Base-by-base conservation (phyloP, 2,797 vertebrate species). In the Clarias platycephalus region DNA sequence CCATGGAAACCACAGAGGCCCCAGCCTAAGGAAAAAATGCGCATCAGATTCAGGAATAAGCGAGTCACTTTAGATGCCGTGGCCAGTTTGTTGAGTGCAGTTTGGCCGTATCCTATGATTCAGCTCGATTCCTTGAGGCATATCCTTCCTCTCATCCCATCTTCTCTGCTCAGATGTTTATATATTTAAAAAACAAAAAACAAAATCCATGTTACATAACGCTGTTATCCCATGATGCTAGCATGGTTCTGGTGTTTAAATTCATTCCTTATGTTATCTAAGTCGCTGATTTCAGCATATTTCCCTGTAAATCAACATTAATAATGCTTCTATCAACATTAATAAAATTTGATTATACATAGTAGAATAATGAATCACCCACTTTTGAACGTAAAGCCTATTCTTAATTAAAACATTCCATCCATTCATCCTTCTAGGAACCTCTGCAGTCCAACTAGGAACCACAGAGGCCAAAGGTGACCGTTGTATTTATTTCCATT, bases 11-110 rank as follows among this genome's bases (percentile, higher is more conserved):
- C 82, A 68, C 70, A 57, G 55, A 82, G 78, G 72, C 66, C 71
- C 71, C 80, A 34, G 81, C 81, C 83, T 40, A 24, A 75, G 81
- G 84, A 74, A 87, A 81, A 84, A 80, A 86, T 34, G 81, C 84
- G 81, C 37, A 53, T 77, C 53, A 58, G 63, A 76, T 75, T 72
- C 84, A 82, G 66, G 82, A 89, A 82, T 40, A 72, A 84, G 20
- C 66, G 62, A 83, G 63, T 83, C 55, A 70, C 63, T 55, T 80
- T 37, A 63, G 40, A 80, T 53, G 68, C 70, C 80, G 79, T 55
- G 67, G 58, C n/a, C 68, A 37, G 77, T 63, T 80, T 63, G 37
- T 80, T 62, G 60, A 84, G 26, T 26, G 57, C 37, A 63, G 37
- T 79, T 58, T 72, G 76, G 40, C 12, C 49, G 24, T 34, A 20